phyloP scores from a whole-genome alignment of 2,888 invertebrate species.

The Bhutanitis thaidina region DNA sequence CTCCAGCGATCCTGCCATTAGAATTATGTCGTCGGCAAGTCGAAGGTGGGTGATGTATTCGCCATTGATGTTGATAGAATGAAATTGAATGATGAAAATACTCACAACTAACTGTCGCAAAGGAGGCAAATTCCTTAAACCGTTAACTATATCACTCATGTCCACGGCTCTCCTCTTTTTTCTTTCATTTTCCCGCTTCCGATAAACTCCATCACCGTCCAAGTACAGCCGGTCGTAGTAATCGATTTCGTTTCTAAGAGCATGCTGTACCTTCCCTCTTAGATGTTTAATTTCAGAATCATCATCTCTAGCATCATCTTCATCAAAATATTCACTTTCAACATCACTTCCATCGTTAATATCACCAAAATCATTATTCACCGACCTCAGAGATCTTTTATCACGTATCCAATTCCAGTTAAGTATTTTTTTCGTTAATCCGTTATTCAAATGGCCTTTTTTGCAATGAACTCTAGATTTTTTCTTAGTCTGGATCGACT shows the following conservation, averaged over 20 bases:
- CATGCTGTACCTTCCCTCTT: background rate
- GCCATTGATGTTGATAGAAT: too few species aligned
- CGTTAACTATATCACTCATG: slow-evolving; percentile 25
- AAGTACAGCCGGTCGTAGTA: slow-evolving; percentile 36
- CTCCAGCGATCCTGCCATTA: too few species aligned
- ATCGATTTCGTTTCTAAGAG: slow-evolving; percentile 8
- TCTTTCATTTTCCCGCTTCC: slow-evolving; percentile 27
- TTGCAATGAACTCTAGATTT: background rate
- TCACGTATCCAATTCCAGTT: slow-evolving; percentile 44
- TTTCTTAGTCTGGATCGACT: slow-evolving; percentile 1
- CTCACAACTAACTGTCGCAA: slow-evolving; percentile 35
- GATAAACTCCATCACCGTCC: slow-evolving; percentile 43
- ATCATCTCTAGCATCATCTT: background rate
- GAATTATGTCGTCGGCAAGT: too few species aligned
- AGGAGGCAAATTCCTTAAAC: slow-evolving; percentile 36
- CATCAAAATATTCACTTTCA: slow-evolving; percentile 2
- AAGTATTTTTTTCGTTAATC: background rate
- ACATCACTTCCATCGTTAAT: background rate
- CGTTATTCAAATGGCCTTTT: background rate
- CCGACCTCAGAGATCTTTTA: slow-evolving; percentile 31
- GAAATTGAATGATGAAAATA: too few species aligned
- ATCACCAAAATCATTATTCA: background rate
- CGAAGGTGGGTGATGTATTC: too few species aligned
- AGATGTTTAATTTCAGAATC: background rate
- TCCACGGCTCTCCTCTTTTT: slow-evolving; percentile 30